A percentile compares a stretch with the other conserved stretches of the same genome.
phyloP scores from a whole-genome alignment of 2,113 vertebrate species.

The Noctilio leporinus region DNA sequence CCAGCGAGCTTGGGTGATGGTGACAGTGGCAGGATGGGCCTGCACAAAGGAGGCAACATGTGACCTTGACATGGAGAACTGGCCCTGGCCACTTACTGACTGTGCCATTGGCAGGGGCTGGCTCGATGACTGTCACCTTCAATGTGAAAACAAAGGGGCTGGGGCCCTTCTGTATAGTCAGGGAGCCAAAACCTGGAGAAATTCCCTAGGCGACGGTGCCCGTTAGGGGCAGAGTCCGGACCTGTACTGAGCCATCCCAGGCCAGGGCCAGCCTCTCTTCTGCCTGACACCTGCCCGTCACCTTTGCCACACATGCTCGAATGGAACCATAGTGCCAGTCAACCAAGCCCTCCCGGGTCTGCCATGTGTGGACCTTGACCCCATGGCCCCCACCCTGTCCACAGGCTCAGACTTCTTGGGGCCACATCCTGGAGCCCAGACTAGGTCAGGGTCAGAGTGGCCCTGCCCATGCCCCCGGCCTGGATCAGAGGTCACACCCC shows the following conservation, averaged over 20 bases:
- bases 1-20: background rate
- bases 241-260: background rate
- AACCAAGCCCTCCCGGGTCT: background rate
- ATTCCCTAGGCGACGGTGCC: background rate
- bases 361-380: background rate
- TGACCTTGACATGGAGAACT: background rate
- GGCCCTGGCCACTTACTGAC: background rate
- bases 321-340: background rate
- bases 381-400: background rate
- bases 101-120: background rate
- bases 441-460: background rate
- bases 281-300: background rate
- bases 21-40: background rate
- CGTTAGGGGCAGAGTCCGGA: background rate
- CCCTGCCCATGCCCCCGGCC: background rate
- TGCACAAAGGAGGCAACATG: background rate
- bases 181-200: background rate
- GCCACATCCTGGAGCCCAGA: background rate
- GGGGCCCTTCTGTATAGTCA: background rate
- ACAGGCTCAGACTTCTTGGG: background rate
- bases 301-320: background rate
- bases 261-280: background rate
- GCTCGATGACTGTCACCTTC: background rate
- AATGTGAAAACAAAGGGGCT: background rate
- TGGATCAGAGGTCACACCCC: slow-evolving; percentile 35